Evolutionary conservation across 2,888 invertebrate species (phyloP).

Genomic region (Eristalis intricaria): DNA sequence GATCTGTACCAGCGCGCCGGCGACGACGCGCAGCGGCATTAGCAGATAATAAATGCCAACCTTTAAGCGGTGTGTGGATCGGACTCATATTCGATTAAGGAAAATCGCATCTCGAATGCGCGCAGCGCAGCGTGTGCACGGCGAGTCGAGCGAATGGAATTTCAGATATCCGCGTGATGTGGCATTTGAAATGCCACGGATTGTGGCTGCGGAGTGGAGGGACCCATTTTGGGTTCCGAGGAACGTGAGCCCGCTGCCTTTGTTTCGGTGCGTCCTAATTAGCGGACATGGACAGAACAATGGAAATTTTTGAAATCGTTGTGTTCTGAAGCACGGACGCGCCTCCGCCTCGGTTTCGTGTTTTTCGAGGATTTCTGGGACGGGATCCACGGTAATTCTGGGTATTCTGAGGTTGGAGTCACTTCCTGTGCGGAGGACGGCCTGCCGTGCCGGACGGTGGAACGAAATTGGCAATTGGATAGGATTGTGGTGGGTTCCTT

Average conservation of each 20-base stretch:
- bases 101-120: constrained; percentile 2
- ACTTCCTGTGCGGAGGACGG: constrained; percentile 28
- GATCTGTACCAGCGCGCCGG: constrained; percentile 3
- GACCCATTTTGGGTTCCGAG: constrained; percentile 25
- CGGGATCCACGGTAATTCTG: constrained; percentile 33
- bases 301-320: constrained; percentile 28
- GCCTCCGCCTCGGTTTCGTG: background rate
- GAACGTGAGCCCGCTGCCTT: constrained; percentile 31
- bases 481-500: background rate
- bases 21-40: constrained; percentile 42
- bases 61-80: constrained; percentile 23
- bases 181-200: constrained; percentile 52
- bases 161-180: constrained; percentile 44
- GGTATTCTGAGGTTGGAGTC: constrained; percentile 34
- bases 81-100: constrained; percentile 40
- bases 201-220: background rate
- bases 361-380: background rate
- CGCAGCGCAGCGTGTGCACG: background rate
- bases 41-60: constrained; percentile 61
- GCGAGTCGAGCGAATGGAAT: constrained; percentile 45
- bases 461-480: constrained; percentile 9
- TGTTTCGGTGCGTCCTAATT: constrained; percentile 51
- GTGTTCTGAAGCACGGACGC: background rate
- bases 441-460: background rate
- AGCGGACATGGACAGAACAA: constrained; percentile 61